Conservation (phyloP, 2,797 vertebrate species). For the Chloroceryle amazona region DNA sequence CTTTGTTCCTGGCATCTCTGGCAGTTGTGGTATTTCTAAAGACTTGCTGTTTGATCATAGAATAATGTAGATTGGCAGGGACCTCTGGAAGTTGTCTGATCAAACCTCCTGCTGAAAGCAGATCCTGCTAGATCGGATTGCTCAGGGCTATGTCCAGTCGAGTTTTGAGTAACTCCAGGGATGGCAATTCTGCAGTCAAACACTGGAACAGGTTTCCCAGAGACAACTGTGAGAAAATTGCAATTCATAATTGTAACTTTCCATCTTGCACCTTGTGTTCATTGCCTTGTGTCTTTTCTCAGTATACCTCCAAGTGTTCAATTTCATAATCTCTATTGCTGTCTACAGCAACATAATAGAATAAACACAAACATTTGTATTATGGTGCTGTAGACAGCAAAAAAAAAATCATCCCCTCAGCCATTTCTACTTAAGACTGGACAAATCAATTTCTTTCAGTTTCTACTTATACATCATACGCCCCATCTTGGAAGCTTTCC, state of each 20-base stretch:
- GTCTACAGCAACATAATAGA: no score
- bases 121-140: background rate
- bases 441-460: background rate
- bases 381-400: background rate
- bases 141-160: background rate
- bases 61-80: background rate
- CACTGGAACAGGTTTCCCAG: no score
- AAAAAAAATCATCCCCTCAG: background rate
- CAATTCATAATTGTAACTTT: fast-evolving
- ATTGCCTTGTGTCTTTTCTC: background rate
- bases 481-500: background rate
- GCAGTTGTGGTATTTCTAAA: background rate
- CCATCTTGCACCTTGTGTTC: background rate
- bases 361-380: background rate
- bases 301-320: background rate
- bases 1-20: background rate
- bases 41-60: background rate
- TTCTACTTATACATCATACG: no score
- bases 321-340: background rate
- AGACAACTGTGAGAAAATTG: background rate
- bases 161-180: background rate
- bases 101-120: background rate
- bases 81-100: conserved; percentile 12
- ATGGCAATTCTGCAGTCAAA: background rate
- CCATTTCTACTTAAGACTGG: background rate